Evolutionary conservation across 2,888 invertebrate genomes (phyloP).

Genomic region (Zaprionus bogoriensis): DNA sequence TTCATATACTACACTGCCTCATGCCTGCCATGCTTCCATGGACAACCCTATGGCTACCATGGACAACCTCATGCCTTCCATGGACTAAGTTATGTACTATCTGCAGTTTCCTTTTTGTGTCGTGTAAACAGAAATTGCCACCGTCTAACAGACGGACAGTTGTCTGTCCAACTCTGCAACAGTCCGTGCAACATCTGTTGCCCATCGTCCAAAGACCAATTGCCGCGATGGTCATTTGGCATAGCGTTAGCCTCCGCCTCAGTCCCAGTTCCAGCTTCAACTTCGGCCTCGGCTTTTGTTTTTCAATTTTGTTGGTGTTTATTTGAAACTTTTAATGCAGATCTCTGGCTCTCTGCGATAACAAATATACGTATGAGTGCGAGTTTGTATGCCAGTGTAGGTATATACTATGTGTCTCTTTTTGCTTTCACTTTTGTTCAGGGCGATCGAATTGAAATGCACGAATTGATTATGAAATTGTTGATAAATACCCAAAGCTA

Average conservation of each 20-base stretch:
- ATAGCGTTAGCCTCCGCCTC: no score
- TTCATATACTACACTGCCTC: no score
- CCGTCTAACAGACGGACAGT: conserved; percentile 51
- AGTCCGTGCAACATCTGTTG: conserved; percentile 59
- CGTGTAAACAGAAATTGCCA: conserved; percentile 67
- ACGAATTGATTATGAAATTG: conserved; percentile 33
- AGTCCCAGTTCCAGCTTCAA: no score
- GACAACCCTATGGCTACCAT: no score
- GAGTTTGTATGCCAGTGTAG: background rate
- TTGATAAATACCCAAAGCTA: background rate
- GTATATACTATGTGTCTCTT: background rate
- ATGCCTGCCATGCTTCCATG: no score
- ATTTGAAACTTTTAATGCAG: conserved; percentile 16
- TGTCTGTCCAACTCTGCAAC: conserved; percentile 37
- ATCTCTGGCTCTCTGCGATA: conserved; percentile 5
- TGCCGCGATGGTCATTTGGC: conserved; percentile 42
- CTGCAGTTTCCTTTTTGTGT: conserved; percentile 61
- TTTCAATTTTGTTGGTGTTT: conserved; percentile 26
- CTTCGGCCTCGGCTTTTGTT: background rate
- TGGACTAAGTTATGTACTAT: conserved; percentile 38
- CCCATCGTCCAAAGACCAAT: conserved; percentile 36
- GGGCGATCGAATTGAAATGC: conserved; percentile 11
- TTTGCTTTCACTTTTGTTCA: conserved; percentile 46
- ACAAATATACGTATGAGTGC: conserved; percentile 9
- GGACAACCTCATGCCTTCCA: no score